Evolutionary conservation across 2,113 vertebrate genomes (phyloP).

Genomic region (Tragelaphus imberbis): DNA sequence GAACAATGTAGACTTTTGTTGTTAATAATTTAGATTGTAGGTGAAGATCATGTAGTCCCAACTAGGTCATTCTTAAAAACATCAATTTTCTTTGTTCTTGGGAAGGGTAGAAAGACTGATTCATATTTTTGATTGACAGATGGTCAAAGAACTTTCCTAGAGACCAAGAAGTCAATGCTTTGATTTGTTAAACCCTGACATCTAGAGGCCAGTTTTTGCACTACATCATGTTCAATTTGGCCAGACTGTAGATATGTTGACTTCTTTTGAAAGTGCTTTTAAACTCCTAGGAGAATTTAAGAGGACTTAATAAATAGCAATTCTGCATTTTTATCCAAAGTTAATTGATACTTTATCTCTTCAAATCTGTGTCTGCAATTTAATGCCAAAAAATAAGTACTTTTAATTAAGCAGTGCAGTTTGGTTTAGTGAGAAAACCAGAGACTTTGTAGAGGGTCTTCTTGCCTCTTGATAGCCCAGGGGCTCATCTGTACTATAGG

Average conservation of each 20-base stretch:
- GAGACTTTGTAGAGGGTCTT: neutral
- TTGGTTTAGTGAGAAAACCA: neutral
- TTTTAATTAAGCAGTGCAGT: neutral
- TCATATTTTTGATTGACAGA: neutral
- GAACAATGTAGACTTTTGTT: neutral
- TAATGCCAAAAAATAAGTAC: neutral
- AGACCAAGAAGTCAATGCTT: neutral
- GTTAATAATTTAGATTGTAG: neutral
- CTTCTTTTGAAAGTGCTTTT: constrained; percentile 16
- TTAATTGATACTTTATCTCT: neutral
- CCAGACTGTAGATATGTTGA: neutral
- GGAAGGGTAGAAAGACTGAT: neutral
- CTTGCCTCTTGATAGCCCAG: neutral
- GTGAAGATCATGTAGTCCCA: neutral
- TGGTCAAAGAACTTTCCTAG: neutral
- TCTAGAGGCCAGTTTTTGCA: constrained; percentile 20
- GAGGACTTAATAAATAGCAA: neutral
- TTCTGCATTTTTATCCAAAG: neutral
- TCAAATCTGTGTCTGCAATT: neutral
- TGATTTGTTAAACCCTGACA: neutral
- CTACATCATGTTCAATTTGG: neutral
- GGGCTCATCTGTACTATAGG: neutral
- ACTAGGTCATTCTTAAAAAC: neutral
- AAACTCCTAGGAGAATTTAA: neutral
- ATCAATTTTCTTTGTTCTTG: neutral